phyloP scores from a whole-genome alignment of 2,888 invertebrate species.

The Petrophora chlorosata region DNA sequence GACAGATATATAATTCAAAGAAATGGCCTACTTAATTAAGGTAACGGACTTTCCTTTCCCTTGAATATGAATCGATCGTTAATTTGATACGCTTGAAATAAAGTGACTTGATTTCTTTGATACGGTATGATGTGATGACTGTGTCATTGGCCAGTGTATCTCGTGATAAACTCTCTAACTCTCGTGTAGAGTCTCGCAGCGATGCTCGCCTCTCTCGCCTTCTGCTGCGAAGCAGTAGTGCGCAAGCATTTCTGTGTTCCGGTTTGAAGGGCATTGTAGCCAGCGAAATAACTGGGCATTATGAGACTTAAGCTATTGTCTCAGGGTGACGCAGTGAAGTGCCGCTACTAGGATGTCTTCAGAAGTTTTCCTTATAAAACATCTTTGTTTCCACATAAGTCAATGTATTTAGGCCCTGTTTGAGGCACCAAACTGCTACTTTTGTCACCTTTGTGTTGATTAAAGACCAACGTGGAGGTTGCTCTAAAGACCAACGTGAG shows the following conservation, averaged over 20 bases:
- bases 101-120: slow-evolving; percentile 15
- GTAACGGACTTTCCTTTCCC: slow-evolving; percentile 29
- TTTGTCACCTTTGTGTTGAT: slow-evolving; percentile 9
- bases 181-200: too few species aligned
- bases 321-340: too few species aligned
- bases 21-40: slow-evolving; percentile 26
- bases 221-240: too few species aligned
- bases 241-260: too few species aligned
- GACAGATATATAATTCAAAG: slow-evolving; percentile 7
- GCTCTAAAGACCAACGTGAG: slow-evolving; percentile 1
- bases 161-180: too few species aligned
- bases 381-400: neutral
- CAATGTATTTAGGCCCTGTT: neutral
- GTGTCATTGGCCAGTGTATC: too few species aligned
- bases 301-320: too few species aligned
- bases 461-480: slow-evolving; percentile 1
- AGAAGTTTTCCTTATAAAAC: too few species aligned
- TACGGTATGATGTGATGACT: slow-evolving; percentile 5
- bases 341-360: too few species aligned
- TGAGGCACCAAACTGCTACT: slow-evolving; percentile 5
- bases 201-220: too few species aligned
- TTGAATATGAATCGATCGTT: slow-evolving; percentile 37
- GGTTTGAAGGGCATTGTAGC: too few species aligned
- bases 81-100: slow-evolving; percentile 36
- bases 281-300: too few species aligned